A percentile compares a stretch with the other conserved stretches of the same genome.
Conservation (phyloP, 1,140 invertebrate genomes). For the Hormaphis cornu region DNA sequence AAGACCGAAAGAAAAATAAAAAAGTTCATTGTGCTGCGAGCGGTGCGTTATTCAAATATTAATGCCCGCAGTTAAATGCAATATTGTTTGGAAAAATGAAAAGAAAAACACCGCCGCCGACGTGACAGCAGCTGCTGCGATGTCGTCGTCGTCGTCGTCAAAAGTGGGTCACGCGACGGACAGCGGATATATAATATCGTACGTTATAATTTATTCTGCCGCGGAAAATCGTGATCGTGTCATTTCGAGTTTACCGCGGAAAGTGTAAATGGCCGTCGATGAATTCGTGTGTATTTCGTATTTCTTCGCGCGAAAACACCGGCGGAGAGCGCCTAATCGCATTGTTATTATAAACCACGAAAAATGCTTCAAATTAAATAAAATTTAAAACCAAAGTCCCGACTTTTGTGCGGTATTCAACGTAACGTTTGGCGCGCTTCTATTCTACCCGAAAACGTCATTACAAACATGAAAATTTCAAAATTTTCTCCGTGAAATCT, state of each 20-base stretch:
- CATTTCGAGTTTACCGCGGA: slow-evolving; percentile 4
- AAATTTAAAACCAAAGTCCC: too few species aligned
- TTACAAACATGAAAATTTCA: too few species aligned
- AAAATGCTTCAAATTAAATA: too few species aligned
- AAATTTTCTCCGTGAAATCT: too few species aligned
- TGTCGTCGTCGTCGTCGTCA: background rate
- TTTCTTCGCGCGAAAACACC: background rate
- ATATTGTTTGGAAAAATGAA: background rate
- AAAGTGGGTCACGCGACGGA: slow-evolving; percentile 21
- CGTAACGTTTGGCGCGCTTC: too few species aligned
- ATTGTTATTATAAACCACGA: too few species aligned
- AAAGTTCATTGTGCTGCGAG: background rate
- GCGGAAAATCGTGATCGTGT: slow-evolving; percentile 25
- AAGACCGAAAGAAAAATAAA: background rate
- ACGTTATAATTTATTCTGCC: too few species aligned
- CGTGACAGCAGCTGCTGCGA: slow-evolving; percentile 8
- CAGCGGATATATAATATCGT: background rate
- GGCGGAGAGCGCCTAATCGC: too few species aligned
- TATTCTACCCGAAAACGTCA: too few species aligned
- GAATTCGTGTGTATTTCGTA: background rate
- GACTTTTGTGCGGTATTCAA: too few species aligned
- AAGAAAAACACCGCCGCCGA: background rate
- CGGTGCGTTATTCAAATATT: slow-evolving; percentile 11
- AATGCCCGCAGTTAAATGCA: background rate
- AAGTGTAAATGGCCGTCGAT: background rate